A percentile compares a stretch with the other conserved stretches of the same genome.
phyloP scores from a whole-genome alignment of 2,113 vertebrate species.

The Rostratula benghalensis region DNA sequence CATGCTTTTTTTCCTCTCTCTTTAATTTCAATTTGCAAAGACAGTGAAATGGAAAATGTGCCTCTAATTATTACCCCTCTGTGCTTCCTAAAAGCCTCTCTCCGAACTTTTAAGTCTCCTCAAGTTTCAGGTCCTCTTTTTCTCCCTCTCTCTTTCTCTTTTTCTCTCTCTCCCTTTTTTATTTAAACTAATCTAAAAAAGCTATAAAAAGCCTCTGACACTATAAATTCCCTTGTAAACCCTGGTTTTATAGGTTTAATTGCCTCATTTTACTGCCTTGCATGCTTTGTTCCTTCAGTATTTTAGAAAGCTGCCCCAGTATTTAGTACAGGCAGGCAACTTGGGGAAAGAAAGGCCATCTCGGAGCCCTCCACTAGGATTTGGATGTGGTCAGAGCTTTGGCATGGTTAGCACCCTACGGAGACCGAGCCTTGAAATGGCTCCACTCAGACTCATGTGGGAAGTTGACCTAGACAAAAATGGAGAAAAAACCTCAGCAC shows the following conservation, averaged over 20 bases:
- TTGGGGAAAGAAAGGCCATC: not conserved
- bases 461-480: not conserved
- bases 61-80: conserved; percentile 73
- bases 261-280: conserved; percentile 78
- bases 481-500: not conserved
- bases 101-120: conserved; percentile 81
- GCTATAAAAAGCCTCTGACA: conserved; percentile 82
- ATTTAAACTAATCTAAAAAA: conserved; percentile 84
- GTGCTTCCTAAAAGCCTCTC: conserved; percentile 78
- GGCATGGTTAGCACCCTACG: not conserved
- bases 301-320: conserved; percentile 68
- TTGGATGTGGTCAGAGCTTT: not conserved
- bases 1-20: not conserved
- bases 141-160: conserved; percentile 54
- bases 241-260: conserved; percentile 82
- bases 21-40: conserved; percentile 66
- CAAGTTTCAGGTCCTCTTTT: conserved; percentile 76
- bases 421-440: not conserved
- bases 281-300: conserved; percentile 77
- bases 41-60: conserved; percentile 74
- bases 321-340: conserved; percentile 48
- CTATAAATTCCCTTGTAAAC: conserved; percentile 85
- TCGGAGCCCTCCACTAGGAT: not conserved
- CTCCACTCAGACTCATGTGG: conserved; percentile 28
- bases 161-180: conserved; percentile 56